phyloP scores from a whole-genome alignment of 2,113 vertebrate genomes.

The Herpetotheres cachinnans region DNA sequence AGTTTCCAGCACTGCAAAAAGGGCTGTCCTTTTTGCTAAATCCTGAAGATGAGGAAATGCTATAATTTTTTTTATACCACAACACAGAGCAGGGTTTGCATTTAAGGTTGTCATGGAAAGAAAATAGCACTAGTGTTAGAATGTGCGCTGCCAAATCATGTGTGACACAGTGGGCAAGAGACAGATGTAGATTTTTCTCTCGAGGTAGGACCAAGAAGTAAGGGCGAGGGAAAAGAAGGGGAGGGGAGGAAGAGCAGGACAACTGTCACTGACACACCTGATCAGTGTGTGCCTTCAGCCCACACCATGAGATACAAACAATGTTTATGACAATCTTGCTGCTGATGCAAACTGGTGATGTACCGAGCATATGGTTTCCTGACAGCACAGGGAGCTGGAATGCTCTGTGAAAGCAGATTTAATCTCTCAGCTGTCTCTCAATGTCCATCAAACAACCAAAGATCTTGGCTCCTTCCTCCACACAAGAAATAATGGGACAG shows the following conservation, averaged over 20 bases:
- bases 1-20: not conserved
- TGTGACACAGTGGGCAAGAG: not conserved
- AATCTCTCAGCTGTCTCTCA: slow-evolving; percentile 63
- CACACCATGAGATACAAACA: not conserved
- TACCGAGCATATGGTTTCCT: slow-evolving; percentile 5
- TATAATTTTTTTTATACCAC: not conserved
- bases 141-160: not conserved
- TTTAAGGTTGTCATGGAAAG: not conserved
- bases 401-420: slow-evolving; percentile 18
- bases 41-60: not conserved
- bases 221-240: not conserved
- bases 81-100: not conserved
- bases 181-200: not conserved
- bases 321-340: not conserved
- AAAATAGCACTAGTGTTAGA: not conserved
- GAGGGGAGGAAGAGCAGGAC: not conserved
- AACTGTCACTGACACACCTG: not conserved
- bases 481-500: not conserved
- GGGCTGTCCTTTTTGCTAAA: not conserved
- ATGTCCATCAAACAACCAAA: slow-evolving; percentile 38
- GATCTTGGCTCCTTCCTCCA: slow-evolving; percentile 38
- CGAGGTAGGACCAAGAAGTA: not conserved
- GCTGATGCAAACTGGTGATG: not conserved
- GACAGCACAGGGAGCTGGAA: slow-evolving; percentile 21
- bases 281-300: not conserved